These are phyloP conservation scores for Agrenia bidenticulata DNA, from an alignment of 2,888 invertebrate genomes.

Conservation along the genomic window DNA sequence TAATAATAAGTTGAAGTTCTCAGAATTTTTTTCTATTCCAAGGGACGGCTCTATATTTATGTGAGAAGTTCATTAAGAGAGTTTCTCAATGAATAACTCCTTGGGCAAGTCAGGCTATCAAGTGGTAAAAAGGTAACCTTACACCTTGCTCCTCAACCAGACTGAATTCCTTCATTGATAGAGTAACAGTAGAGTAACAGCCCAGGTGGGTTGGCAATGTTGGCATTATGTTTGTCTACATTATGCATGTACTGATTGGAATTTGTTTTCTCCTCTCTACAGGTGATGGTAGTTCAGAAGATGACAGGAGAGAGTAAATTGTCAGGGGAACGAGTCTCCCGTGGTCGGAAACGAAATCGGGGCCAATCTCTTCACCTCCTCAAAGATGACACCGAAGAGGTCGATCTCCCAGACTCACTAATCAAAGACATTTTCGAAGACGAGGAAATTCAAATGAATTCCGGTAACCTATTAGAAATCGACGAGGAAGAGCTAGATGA, in stretches of 20 bases:
- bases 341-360: constrained; percentile 47
- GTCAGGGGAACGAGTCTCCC: constrained; percentile 43
- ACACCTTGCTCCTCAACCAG: too few species aligned
- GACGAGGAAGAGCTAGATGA: constrained; percentile 46
- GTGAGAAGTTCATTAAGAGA: too few species aligned
- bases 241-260: background rate
- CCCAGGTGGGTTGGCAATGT: too few species aligned
- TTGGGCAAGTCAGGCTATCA: too few species aligned
- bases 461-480: constrained; percentile 1
- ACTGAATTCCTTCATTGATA: too few species aligned
- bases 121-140: too few species aligned
- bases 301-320: constrained; percentile 50
- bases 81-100: too few species aligned
- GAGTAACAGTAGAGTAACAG: too few species aligned
- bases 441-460: constrained; percentile 15
- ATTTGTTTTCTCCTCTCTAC: constrained; percentile 11
- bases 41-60: too few species aligned
- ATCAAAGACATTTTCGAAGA: constrained; percentile 16
- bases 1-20: too few species aligned
- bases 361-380: background rate
- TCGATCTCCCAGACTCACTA: constrained; percentile 14
- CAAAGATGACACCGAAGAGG: background rate
- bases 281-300: constrained; percentile 50
- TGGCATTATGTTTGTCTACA: too few species aligned
- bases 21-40: too few species aligned